These are phyloP conservation scores for Sturnus vulgaris DNA, from an alignment of 2,113 vertebrate species.

Conservation along the genomic window DNA sequence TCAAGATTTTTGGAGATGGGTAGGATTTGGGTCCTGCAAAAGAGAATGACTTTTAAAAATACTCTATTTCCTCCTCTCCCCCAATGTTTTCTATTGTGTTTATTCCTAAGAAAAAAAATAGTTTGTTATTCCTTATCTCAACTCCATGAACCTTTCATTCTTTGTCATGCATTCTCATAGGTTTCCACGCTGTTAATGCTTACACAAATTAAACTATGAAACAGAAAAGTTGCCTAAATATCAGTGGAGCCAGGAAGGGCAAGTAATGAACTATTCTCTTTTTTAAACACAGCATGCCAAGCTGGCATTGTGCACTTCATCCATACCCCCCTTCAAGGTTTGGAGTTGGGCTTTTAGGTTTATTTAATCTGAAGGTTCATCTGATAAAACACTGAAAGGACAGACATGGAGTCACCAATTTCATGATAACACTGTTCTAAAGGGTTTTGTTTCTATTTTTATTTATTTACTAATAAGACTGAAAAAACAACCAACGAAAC, in stretches of 20 bases:
- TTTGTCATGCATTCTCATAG: neutral
- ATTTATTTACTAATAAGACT: neutral
- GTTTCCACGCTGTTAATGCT: neutral
- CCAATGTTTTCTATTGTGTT: neutral
- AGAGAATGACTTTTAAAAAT: neutral
- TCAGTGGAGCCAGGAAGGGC: neutral
- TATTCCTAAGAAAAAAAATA: neutral
- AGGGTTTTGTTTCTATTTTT: neutral
- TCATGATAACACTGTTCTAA: neutral
- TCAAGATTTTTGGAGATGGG: neutral
- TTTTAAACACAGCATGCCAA: neutral
- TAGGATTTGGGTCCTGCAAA: neutral
- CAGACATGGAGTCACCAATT: neutral
- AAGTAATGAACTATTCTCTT: neutral
- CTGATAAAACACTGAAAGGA: neutral
- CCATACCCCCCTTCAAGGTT: neutral
- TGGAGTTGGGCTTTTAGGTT: neutral
- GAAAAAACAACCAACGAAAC: neutral
- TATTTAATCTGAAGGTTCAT: neutral
- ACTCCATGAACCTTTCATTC: neutral
- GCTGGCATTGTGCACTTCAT: neutral
- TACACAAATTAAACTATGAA: neutral
- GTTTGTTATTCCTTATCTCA: neutral
- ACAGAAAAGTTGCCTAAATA: neutral
- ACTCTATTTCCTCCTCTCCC: accelerated